A percentile compares a stretch with the other conserved stretches of the same genome.
Conservation (phyloP, 2,113 vertebrate species). For the Pholis gunnellus region DNA sequence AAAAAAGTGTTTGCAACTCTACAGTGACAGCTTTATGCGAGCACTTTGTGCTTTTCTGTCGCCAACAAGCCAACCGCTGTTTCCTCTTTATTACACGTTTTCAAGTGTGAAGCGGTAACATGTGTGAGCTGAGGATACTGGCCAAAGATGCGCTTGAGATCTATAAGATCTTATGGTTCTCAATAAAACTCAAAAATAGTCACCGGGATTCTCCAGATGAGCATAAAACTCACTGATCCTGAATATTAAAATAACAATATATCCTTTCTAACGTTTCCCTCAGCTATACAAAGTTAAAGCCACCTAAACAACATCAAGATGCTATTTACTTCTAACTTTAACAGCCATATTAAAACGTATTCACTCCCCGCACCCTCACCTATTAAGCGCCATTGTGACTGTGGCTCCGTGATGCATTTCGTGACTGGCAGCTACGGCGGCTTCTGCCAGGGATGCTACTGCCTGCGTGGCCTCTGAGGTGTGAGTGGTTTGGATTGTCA, state of each 20-base stretch:
- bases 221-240: not conserved
- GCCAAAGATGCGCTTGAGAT: not conserved
- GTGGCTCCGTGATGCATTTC: constrained; percentile 95
- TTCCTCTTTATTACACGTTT: not conserved
- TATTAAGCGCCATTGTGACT: constrained; percentile 99
- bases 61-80: not conserved
- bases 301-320: not conserved
- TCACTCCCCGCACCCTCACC: constrained; percentile 77
- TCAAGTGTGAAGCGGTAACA: not conserved
- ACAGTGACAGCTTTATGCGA: not conserved
- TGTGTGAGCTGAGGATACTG: not conserved
- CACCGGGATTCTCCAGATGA: not conserved
- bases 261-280: not conserved
- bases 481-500: constrained; percentile 99
- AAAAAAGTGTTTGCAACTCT: not conserved
- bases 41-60: not conserved
- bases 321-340: not conserved
- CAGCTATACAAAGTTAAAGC: not conserved
- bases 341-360: not conserved
- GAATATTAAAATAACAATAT: not conserved
- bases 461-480: constrained; percentile 97
- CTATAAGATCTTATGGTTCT: not conserved
- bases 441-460: constrained; percentile 95
- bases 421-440: constrained; percentile 94
- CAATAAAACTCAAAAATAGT: not conserved